Conservation (phyloP, 2,113 vertebrate genomes). For the Morone chrysops region DNA sequence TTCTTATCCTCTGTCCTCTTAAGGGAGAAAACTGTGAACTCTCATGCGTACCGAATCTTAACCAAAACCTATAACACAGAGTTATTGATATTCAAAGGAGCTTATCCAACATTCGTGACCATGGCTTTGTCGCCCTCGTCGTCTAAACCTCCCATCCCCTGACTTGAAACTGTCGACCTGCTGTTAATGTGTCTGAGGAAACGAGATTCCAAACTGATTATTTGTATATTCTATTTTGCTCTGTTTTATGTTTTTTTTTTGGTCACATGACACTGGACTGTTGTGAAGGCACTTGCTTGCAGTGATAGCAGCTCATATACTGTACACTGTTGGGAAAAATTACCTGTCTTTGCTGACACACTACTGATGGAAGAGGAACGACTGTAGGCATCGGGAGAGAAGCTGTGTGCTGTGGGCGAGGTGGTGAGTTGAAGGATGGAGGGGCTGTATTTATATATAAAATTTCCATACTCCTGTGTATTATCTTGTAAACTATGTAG, state of each 20-base stretch:
- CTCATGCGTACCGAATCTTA: slow-evolving; percentile 56
- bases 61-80: slow-evolving; percentile 64
- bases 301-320: slow-evolving; percentile 56
- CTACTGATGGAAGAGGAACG: slow-evolving; percentile 35
- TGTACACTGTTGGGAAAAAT: slow-evolving; percentile 44
- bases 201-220: slow-evolving; percentile 24
- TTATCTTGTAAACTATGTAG: slow-evolving; percentile 56
- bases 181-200: slow-evolving; percentile 68
- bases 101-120: slow-evolving; percentile 53
- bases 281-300: slow-evolving; percentile 65
- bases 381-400: slow-evolving; percentile 21
- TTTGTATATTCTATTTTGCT: slow-evolving; percentile 61
- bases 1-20: slow-evolving; percentile 62
- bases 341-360: slow-evolving; percentile 40
- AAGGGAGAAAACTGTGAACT: slow-evolving; percentile 81
- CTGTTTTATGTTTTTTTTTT: slow-evolving; percentile 49
- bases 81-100: slow-evolving; percentile 52
- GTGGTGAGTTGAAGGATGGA: slow-evolving; percentile 58
- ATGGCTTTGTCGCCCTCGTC: slow-evolving; percentile 52
- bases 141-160: slow-evolving; percentile 24
- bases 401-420: slow-evolving; percentile 12
- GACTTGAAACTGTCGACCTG: slow-evolving; percentile 63
- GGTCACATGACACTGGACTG: slow-evolving; percentile 80
- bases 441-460: slow-evolving; percentile 53
- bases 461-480: slow-evolving; percentile 53